phyloP scores from a whole-genome alignment of 2,797 vertebrate species.

The Lithobates pipiens region DNA sequence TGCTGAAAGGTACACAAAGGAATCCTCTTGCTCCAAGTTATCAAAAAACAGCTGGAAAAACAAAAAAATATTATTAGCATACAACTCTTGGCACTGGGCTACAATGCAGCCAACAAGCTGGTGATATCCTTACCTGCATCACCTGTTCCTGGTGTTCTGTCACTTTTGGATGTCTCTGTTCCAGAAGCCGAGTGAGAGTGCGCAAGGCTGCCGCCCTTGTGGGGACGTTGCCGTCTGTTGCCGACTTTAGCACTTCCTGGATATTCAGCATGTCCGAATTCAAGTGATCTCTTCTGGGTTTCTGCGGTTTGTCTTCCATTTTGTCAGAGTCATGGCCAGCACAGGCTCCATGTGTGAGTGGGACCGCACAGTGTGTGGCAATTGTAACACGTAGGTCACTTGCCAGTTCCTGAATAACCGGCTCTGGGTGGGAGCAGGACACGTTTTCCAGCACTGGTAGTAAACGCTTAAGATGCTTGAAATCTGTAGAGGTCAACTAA shows the following conservation, averaged over 20 bases:
- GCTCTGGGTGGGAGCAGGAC: slow-evolving; percentile 80
- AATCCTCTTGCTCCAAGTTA: slow-evolving; percentile 90
- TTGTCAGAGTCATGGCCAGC: neutral
- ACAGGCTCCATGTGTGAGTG: slow-evolving; percentile 42
- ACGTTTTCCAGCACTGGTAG: slow-evolving; percentile 81
- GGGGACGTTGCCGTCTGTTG: slow-evolving; percentile 86
- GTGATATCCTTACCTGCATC: slow-evolving; percentile 75
- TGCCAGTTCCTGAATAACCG: slow-evolving; percentile 85
- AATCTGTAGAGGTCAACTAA: slow-evolving; percentile 84
- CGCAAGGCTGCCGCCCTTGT: slow-evolving; percentile 83
- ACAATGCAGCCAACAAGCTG: neutral
- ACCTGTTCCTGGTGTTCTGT: slow-evolving; percentile 80
- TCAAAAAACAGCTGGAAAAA: slow-evolving; percentile 87
- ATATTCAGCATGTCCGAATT: slow-evolving; percentile 56
- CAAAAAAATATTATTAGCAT: slow-evolving; percentile 16
- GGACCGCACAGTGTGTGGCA: slow-evolving; percentile 85
- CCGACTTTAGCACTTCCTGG: slow-evolving; percentile 78
- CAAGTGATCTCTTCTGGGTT: neutral
- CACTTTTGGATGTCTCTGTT: slow-evolving; percentile 69
- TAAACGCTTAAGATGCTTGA: slow-evolving; percentile 77
- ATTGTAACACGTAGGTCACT: slow-evolving; percentile 83
- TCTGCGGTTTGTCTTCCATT: neutral
- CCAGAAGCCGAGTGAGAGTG: slow-evolving; percentile 76
- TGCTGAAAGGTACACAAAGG: slow-evolving; percentile 94
- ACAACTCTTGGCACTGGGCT: neutral